phyloP scores from a whole-genome alignment of 1,140 invertebrate species.

The Parapsyche elsis region DNA sequence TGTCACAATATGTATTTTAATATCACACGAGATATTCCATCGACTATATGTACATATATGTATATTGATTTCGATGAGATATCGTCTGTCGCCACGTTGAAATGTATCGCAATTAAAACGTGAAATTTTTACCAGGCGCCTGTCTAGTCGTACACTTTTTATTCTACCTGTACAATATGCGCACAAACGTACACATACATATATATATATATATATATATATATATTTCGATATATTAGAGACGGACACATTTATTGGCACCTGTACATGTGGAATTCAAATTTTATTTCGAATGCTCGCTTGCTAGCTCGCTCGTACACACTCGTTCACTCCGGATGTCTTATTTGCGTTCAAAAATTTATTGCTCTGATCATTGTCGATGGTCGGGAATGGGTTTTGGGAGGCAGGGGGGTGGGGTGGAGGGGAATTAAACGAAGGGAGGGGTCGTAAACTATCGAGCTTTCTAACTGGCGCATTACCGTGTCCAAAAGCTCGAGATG shows the following conservation, averaged over 20 bases:
- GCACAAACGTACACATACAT: background rate
- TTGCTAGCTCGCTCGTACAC: background rate
- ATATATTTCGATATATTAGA: background rate
- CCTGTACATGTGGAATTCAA: conserved; percentile 16
- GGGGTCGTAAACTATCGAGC: conserved; percentile 29
- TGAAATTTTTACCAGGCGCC: background rate
- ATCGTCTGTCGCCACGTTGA: background rate
- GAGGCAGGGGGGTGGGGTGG: too few species aligned
- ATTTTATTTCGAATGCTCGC: conserved; percentile 27
- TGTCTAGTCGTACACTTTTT: background rate
- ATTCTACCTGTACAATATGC: background rate
- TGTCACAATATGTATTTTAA: background rate
- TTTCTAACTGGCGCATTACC: conserved; percentile 37
- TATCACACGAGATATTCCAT: background rate
- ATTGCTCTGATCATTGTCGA: conserved; percentile 36
- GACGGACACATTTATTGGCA: conserved; percentile 26
- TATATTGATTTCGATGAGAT: too few species aligned
- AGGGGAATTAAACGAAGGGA: background rate
- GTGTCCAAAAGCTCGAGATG: conserved; percentile 52
- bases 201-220: background rate
- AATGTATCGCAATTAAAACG: conserved; percentile 6
- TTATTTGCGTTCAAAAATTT: conserved; percentile 36
- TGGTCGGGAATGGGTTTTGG: background rate
- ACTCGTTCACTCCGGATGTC: background rate
- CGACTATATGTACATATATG: too few species aligned